Conservation (phyloP, 2,113 vertebrate species). For the Verasper variegatus region DNA sequence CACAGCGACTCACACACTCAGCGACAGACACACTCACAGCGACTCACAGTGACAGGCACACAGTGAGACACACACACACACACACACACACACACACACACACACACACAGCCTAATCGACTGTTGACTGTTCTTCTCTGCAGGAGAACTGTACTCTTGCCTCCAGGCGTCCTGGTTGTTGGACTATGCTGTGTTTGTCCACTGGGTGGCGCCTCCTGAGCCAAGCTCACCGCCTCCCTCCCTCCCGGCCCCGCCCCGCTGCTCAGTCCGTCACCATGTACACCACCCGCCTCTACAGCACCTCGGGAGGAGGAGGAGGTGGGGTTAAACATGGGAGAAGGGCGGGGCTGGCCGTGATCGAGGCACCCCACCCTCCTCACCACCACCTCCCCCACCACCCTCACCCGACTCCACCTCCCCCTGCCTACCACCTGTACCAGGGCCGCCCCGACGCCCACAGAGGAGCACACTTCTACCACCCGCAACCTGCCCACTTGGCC, state of each 20-base stretch:
- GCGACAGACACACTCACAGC: too few species aligned
- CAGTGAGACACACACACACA: too few species aligned
- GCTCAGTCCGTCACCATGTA: conserved; percentile 55
- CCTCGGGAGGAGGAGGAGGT: not conserved
- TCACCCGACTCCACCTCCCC: conserved; percentile 49
- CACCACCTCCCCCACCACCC: conserved; percentile 54
- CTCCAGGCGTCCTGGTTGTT: conserved; percentile 18
- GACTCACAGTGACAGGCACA: too few species aligned
- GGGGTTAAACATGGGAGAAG: conserved; percentile 76
- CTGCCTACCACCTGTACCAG: conserved; percentile 72
- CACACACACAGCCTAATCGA: too few species aligned
- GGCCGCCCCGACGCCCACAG: conserved; percentile 49
- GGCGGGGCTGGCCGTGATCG: conserved; percentile 71
- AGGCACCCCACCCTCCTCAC: conserved; percentile 63
- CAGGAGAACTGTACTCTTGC: conserved; percentile 28
- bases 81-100: too few species aligned
- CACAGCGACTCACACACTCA: too few species aligned
- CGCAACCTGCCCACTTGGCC: conserved; percentile 64
- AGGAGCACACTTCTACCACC: conserved; percentile 68
- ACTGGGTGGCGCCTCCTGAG: conserved; percentile 68
- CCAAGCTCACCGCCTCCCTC: conserved; percentile 16
- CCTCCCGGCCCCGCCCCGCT: not conserved
- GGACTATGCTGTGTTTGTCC: conserved; percentile 65
- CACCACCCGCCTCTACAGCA: conserved; percentile 54
- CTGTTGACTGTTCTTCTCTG: not conserved